Base-by-base conservation (phyloP, 2,113 vertebrate genomes). In the Euleptes europaea region DNA sequence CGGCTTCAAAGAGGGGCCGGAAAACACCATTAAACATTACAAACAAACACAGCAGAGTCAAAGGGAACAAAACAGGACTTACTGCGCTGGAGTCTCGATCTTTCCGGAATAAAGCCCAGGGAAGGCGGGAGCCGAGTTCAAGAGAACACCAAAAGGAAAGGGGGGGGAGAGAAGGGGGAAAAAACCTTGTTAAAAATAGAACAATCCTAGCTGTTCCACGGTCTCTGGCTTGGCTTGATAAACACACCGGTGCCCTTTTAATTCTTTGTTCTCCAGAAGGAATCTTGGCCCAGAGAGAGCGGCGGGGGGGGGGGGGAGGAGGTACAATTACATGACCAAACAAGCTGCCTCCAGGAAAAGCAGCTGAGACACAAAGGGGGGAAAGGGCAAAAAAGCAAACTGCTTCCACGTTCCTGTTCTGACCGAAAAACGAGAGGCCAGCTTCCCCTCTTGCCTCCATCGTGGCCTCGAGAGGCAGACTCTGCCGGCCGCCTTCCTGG, bases 71-170 rank as follows among this genome's bases (percentile, higher is more conserved):
- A 47, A 71, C 11, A 26, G 84, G 57, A 98, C 98, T 96, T 96
- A 99, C 98, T 95, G 97, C 97, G 60, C 98, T 98, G 5, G 98
- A 98, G 92, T 99, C 98, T 78, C 98, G 97, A 93, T 99, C 98
- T 99, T 95, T 35, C 8, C 17, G 88, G 42, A 80, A 83, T 0
- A 38, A 63, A 33, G 90, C 28, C 83, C 2, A 35, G 88, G 79
- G 0, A 51, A 78, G 75, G 86, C 57, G 84, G 4, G n/a, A 42
- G 86, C 78, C 92, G 9, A 28, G 57, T 74, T 0, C 44, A 81
- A 65, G 66, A 69, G 66, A 82, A 87, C 0, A 7, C 83, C 1
- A 10, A 4, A 9, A 33, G 26, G 72, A 66, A 0, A 40, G 13
- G 66, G 67, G 42, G 49, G 38, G 44, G 69, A 15, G 31, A 5